These are phyloP conservation scores for Lamellibrachia columna DNA, from an alignment of 2,888 invertebrate genomes.

Conservation along the genomic window DNA sequence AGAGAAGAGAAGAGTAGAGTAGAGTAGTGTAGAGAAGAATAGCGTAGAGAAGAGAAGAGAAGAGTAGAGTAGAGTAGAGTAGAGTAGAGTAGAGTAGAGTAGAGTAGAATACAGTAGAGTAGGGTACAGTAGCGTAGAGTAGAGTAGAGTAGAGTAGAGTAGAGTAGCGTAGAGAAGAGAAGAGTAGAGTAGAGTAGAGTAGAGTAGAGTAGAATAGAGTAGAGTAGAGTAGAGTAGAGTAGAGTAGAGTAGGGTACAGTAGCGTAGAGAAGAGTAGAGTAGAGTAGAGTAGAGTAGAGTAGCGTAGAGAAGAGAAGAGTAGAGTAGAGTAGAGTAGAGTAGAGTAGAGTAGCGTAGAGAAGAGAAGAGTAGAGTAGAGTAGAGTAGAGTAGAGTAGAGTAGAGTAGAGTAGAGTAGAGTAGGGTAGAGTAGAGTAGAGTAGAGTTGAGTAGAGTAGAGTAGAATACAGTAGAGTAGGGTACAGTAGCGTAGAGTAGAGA, in stretches of 20 bases:
- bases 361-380: constrained; percentile 17
- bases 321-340: constrained; percentile 19
- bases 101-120: too few species aligned
- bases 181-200: constrained; percentile 23
- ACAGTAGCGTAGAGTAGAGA: too few species aligned
- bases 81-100: constrained; percentile 28
- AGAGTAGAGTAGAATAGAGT: constrained; percentile 24
- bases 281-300: constrained; percentile 25
- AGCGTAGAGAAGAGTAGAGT: constrained; percentile 8
- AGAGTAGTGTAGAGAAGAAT: constrained; percentile 28
- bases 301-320: too few species aligned
- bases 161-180: constrained; percentile 28
- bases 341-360: too few species aligned
- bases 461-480: too few species aligned
- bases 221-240: constrained; percentile 25
- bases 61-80: constrained; percentile 29
- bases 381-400: constrained; percentile 19
- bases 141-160: constrained; percentile 26
- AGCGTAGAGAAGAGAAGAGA: too few species aligned
- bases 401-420: constrained; percentile 19
- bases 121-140: too few species aligned
- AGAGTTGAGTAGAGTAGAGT: constrained; percentile 17
- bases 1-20: too few species aligned
- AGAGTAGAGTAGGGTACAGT: constrained; percentile 26
- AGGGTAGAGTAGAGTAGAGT: constrained; percentile 18